Conservation (phyloP, 2,888 invertebrate genomes). For the Spodoptera littoralis region DNA sequence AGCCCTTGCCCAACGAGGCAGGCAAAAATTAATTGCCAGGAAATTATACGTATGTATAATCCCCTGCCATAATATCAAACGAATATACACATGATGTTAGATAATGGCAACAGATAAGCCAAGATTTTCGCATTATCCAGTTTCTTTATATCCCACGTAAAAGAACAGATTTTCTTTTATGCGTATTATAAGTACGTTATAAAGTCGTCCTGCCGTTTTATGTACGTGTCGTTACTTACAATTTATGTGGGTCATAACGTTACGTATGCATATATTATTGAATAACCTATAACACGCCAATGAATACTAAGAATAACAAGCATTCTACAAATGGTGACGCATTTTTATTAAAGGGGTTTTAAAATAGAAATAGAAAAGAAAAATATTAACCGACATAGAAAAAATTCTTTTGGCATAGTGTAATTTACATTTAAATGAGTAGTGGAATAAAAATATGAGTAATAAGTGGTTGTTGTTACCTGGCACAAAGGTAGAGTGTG, state of each 20-base stretch:
- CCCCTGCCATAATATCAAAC: too few species aligned
- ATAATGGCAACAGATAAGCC: not conserved
- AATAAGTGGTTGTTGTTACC: slow-evolving; percentile 76
- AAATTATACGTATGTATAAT: too few species aligned
- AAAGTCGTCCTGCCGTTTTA: slow-evolving; percentile 25
- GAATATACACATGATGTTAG: too few species aligned
- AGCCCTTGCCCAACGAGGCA: too few species aligned
- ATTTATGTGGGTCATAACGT: slow-evolving; percentile 36
- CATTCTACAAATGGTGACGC: slow-evolving; percentile 7
- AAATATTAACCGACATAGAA: not conserved
- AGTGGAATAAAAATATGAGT: not conserved
- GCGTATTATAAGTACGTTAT: slow-evolving; percentile 17
- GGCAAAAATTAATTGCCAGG: too few species aligned
- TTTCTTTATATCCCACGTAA: not conserved
- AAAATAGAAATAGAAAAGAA: slow-evolving; percentile 5
- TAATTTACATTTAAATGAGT: not conserved
- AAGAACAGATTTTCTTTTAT: slow-evolving; percentile 27
- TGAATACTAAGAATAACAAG: not conserved
- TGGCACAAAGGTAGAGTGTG: slow-evolving; percentile 97
- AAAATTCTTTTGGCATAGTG: too few species aligned
- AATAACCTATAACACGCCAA: slow-evolving; percentile 18
- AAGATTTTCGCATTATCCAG: not conserved
- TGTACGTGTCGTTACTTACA: slow-evolving; percentile 16
- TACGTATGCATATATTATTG: slow-evolving; percentile 17
- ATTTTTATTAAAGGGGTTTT: not conserved